These are phyloP conservation scores for human (Homo sapiens) DNA, from an alignment of 2,113 vertebrate genomes.

Conservation along the genomic window GRCh38 chr16:75279001-75279500, in stretches of 20 bases:
- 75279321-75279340: not conserved
- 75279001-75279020: no score
- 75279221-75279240: not conserved
- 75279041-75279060: no score
- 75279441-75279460: not conserved
- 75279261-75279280: not conserved
- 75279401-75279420: accelerated
- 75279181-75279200: no score
- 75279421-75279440: not conserved
- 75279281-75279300: not conserved
- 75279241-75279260: not conserved
- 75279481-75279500: not conserved
- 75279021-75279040: no score
- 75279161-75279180: no score
- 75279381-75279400: not conserved
- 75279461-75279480: accelerated
- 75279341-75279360: not conserved
- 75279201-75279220: not conserved
- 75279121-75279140: no score
- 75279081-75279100: no score
- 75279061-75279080: no score
- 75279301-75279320: not conserved
- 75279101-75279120: no score
- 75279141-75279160: no score
- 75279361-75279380: accelerated